A percentile compares a stretch with the other conserved stretches of the same genome.
Conservation (phyloP, 1,140 invertebrate genomes). For the Macrobrachium rosenbergii region DNA sequence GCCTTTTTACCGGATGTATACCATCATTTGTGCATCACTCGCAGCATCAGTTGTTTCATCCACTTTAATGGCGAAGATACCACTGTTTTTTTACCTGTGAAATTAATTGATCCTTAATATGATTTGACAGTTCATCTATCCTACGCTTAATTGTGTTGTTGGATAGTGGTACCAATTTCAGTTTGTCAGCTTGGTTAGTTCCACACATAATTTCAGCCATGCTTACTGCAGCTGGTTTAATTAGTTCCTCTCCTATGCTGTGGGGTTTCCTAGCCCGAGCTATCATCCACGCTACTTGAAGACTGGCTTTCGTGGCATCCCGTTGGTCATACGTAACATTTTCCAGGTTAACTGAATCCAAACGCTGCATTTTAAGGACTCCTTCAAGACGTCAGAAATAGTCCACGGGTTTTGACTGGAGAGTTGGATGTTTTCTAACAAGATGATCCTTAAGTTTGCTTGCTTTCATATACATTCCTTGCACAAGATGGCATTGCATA, state of each 20-base stretch:
- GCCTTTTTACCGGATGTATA: constrained; percentile 19
- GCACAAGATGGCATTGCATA: constrained; percentile 37
- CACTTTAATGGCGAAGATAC: constrained; percentile 18
- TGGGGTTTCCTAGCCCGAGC: constrained; percentile 15
- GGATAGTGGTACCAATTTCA: constrained; percentile 31
- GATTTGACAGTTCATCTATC: constrained; percentile 39
- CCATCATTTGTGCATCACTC: constrained; percentile 14
- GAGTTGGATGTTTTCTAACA: constrained; percentile 25
- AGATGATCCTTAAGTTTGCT: constrained; percentile 46
- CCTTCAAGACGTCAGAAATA: constrained; percentile 38
- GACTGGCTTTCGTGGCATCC: constrained; percentile 32
- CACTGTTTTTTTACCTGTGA: constrained; percentile 21
- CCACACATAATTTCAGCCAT: constrained; percentile 19
- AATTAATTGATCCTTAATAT: constrained; percentile 45
- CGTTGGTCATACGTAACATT: constrained; percentile 21
- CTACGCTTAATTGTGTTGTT: constrained; percentile 39
- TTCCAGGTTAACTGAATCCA: constrained; percentile 13
- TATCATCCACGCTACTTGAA: constrained; percentile 21
- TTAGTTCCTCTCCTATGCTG: not conserved
- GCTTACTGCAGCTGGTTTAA: constrained; percentile 39
- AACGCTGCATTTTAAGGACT: constrained; percentile 26
- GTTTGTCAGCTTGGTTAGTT: constrained; percentile 9
- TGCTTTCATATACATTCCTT: constrained; percentile 36
- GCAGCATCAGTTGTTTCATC: constrained; percentile 21
- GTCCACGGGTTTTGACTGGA: constrained; percentile 28